These are phyloP conservation scores for Lerema accius DNA, from an alignment of 1,140 invertebrate genomes.

Conservation along the genomic window DNA sequence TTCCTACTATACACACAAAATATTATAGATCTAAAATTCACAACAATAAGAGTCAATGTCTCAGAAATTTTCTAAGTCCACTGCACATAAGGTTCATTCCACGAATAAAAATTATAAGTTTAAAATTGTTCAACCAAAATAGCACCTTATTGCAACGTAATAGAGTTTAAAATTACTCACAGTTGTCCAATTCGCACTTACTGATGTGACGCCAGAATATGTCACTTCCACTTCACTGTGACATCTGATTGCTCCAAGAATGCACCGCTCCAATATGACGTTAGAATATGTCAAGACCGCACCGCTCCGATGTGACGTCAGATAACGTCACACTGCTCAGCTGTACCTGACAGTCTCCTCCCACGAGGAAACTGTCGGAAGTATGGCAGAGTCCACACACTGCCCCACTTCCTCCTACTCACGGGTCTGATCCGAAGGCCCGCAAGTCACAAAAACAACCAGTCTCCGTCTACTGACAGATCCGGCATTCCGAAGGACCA, in stretches of 20 bases:
- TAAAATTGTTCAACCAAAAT: not conserved
- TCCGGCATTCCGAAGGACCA: slow-evolving; percentile 16
- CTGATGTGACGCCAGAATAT: not conserved
- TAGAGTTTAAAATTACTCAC: not conserved
- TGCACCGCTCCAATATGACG: not conserved
- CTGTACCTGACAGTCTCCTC: slow-evolving; percentile 12
- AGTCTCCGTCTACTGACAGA: not conserved
- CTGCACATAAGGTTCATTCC: no score
- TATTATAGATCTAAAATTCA: no score
- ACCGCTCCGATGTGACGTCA: not conserved
- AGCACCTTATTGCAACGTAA: no score
- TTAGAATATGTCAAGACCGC: not conserved
- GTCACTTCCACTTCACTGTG: not conserved
- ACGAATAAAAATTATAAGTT: not conserved
- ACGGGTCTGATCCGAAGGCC: slow-evolving; percentile 7
- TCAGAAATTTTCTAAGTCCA: not conserved
- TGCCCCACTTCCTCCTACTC: slow-evolving; percentile 6
- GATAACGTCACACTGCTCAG: not conserved
- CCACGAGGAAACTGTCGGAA: slow-evolving; percentile 5
- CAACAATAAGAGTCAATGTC: no score
- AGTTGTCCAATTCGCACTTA: not conserved
- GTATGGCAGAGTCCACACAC: not conserved
- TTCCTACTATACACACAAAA: no score
- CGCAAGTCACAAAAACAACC: slow-evolving; percentile 7
- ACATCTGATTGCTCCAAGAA: no score